Evolutionary conservation across 2,888 invertebrate species (phyloP), one percentile per base, ranked within the genome.

Genomic region (Colletes collaris): DNA sequence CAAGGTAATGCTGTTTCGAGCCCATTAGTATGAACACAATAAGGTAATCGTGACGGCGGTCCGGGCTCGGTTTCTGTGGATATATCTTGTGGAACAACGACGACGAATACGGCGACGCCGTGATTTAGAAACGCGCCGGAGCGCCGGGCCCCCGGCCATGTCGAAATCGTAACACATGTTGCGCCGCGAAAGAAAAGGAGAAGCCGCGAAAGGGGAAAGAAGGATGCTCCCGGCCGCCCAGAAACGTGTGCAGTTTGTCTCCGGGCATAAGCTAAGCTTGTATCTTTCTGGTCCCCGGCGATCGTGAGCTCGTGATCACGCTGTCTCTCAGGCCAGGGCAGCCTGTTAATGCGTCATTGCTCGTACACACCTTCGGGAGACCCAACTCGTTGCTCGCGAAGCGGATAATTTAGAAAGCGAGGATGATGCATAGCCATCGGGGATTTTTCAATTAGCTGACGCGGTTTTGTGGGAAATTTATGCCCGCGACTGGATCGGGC

Each of bases 11-110:
- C 80, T 75, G 84, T 85, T 83, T 82, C 81, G 79, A 82, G 67
- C 73, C 88, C 86, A 91, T 90, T 91, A 89, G 90, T 87, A 87
- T 71, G 82, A 89, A 89, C 88, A 89, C 88, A 89, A 91, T 89
- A 88, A 87, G 86, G 88, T 88, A 88, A 89, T 87, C 87, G 85
- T 81, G 78, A 81, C 82, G 82, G 70, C 79, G 84, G 82, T 74
- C 79, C 67, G 66, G 75, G 59, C 69, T 67, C 79, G 81, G 82
- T 85, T 81, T 71, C 80, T 67, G 73, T 63, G 81, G 55, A 70
- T 66, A 68, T 80, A 82, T 78, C 81, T 83, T 84, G 83, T 70
- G 82, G 59, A 68, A 75, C 70, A 60, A 70, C 67, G 60, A 65
- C 56, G 58, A 64, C 69, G 75, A 78, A 75, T 65, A 52, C 55